Conservation (phyloP, 1,140 invertebrate species). For the Drosophila micromelanica region DNA sequence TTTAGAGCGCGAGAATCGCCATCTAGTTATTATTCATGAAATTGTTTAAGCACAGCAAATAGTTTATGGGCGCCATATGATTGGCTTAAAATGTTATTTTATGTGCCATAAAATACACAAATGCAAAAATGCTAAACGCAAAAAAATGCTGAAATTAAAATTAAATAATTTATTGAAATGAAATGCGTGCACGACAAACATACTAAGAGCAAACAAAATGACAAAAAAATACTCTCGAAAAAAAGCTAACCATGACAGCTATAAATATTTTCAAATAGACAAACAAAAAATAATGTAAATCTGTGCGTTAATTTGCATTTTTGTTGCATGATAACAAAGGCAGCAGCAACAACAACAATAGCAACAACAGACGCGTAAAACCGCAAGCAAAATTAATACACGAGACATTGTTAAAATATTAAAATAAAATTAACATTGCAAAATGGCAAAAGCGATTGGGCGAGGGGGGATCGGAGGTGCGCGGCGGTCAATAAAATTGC, state of each 20-base stretch:
- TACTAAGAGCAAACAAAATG: constrained; percentile 16
- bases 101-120: constrained; percentile 36
- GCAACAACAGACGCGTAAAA: constrained; percentile 56
- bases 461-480: background rate
- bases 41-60: constrained; percentile 20
- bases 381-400: constrained; percentile 75
- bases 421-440: constrained; percentile 77
- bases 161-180: constrained; percentile 76
- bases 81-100: constrained; percentile 38
- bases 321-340: constrained; percentile 73
- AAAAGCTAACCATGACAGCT: constrained; percentile 54
- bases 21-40: constrained; percentile 4
- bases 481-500: constrained; percentile 46
- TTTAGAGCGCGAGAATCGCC: background rate
- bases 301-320: constrained; percentile 81
- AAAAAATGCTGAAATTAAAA: constrained; percentile 38
- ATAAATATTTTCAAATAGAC: constrained; percentile 76
- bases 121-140: constrained; percentile 11
- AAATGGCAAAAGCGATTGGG: constrained; percentile 32
- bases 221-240: no score
- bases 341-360: constrained; percentile 38
- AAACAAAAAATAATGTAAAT: constrained; percentile 59
- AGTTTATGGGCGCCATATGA: constrained; percentile 34
- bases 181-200: constrained; percentile 60
- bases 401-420: constrained; percentile 80